Base-by-base conservation (phyloP, 2,113 vertebrate genomes). In the Bostrychus sinensis region DNA sequence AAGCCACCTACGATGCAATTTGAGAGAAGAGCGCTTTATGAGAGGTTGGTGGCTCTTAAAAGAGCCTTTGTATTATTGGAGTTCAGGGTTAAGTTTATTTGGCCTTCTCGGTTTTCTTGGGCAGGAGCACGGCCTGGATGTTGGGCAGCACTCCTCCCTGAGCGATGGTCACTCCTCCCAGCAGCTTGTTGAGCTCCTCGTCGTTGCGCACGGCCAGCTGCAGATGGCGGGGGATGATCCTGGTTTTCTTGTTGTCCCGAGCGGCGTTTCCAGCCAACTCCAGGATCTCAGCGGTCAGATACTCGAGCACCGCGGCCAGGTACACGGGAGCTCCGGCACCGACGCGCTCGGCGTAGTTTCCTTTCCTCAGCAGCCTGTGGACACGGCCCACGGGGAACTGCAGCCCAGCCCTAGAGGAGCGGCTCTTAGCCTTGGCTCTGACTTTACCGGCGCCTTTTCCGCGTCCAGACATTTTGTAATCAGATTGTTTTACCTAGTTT, bases 401-500 rank as follows among this genome's bases (percentile, higher is more conserved):
- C n/a, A n/a, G n/a, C n/a, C n/a, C n/a, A n/a, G n/a, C n/a, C n/a
- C n/a, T n/a, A n/a, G n/a, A n/a, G n/a, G n/a, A n/a, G n/a, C n/a
- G n/a, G n/a, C n/a, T n/a, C n/a, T 70, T 75, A 41, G 80, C 80
- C 5, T 74, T 58, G 30, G 92, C 91, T 8, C 91, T 90, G 0
- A 14, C 1, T 38, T 37, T 37, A n/a, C n/a, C n/a, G n/a, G n/a
- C n/a, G n/a, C n/a, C n/a, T n/a, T n/a, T n/a, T n/a, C n/a, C n/a
- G n/a, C n/a, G n/a, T n/a, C n/a, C n/a, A n/a, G n/a, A n/a, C n/a
- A n/a, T n/a, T n/a, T n/a, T n/a, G n/a, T n/a, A n/a, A n/a, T n/a
- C n/a, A n/a, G n/a, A n/a, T 12, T 11, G 34, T 37, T 4, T 4
- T 9, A 37, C 8, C 13, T 37, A 3, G 6, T 6, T 38, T 11